phyloP scores from a whole-genome alignment of 2,797 vertebrate genomes.

The Muscicapa comitata region DNA sequence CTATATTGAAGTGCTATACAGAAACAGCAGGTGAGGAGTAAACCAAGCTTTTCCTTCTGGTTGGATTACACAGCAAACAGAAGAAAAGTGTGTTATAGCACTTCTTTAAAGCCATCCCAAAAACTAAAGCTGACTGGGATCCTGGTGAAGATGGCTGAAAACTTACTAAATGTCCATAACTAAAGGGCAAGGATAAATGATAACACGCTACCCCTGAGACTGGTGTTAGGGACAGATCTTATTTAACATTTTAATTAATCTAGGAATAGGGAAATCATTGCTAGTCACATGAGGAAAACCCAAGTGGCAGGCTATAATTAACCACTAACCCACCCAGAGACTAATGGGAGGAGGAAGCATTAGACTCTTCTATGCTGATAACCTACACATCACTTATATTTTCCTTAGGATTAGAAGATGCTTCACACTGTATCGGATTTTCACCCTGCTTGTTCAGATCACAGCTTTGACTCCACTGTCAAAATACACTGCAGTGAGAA shows the following conservation, averaged over 20 bases:
- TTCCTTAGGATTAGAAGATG: neutral
- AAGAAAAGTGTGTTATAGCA: neutral
- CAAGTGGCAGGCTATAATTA: conserved; percentile 57
- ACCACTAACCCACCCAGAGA: conserved; percentile 15
- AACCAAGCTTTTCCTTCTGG: neutral
- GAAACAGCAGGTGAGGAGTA: neutral
- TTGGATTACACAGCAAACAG: neutral
- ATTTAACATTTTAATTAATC: conserved; percentile 60
- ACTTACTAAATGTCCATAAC: conserved; percentile 13
- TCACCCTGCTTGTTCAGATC: neutral
- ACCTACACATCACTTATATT: neutral
- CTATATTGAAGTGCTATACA: neutral
- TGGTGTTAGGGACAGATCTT: conserved; percentile 5
- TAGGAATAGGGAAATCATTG: conserved; percentile 25
- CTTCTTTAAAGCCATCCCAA: neutral
- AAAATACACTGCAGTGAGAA: neutral
- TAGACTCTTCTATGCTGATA: neutral
- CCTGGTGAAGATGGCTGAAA: neutral
- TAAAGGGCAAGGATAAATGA: conserved; percentile 34
- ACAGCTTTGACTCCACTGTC: neutral
- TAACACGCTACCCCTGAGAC: neutral
- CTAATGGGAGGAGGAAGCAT: neutral
- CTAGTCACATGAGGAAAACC: conserved; percentile 6
- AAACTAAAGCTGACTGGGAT: neutral
- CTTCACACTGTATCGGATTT: neutral